phyloP scores from a whole-genome alignment of 1,140 invertebrate genomes.

The Vollenhovia emeryi region DNA sequence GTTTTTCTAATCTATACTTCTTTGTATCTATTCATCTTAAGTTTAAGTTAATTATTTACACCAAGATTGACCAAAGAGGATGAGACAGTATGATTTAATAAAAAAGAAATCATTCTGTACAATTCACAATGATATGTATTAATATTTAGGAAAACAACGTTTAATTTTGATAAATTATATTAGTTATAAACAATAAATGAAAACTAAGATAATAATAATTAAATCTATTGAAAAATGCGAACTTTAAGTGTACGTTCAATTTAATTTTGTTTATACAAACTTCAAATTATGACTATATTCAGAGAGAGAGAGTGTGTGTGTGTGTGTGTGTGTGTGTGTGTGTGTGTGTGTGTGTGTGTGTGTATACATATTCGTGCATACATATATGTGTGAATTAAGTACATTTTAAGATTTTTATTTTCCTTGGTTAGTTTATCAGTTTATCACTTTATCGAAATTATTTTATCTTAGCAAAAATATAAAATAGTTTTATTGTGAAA shows the following conservation, averaged over 20 bases:
- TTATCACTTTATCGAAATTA: no score
- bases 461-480: not conserved
- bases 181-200: not conserved
- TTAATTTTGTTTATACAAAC: not conserved
- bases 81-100: not conserved
- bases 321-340: not conserved
- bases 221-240: not conserved
- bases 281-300: conserved; percentile 40
- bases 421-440: no score
- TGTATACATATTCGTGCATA: no score
- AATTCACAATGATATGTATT: not conserved
- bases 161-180: not conserved
- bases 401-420: conserved; percentile 13
- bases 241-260: not conserved
- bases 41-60: conserved; percentile 2
- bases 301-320: not conserved
- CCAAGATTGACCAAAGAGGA: not conserved
- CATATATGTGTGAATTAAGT: conserved; percentile 1
- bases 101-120: not conserved
- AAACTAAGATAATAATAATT: not conserved
- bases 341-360: not conserved
- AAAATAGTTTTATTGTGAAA: not conserved
- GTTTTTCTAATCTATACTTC: not conserved
- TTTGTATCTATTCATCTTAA: not conserved
- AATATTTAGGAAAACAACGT: not conserved